Evolutionary conservation across 2,888 invertebrate genomes (phyloP), one percentile per base, ranked within the genome.

Genomic region (Emmelina monodactyla): DNA sequence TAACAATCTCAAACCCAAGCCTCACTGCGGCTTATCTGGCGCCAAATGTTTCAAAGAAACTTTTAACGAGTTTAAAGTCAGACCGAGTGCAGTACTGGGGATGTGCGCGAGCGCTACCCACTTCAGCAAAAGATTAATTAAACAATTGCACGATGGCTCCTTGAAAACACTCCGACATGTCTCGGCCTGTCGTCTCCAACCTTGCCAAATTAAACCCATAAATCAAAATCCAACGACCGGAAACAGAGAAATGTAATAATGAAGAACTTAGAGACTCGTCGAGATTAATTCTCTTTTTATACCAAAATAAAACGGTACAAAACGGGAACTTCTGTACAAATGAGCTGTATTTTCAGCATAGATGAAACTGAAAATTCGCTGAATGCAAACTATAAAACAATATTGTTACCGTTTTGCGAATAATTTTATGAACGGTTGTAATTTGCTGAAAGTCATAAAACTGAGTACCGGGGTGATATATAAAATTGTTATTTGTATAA

Each of bases 21-120:
- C 72, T 64, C 63, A 71, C 67, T 71, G 75, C 58, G 76, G 76
- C 78, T 78, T 78, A 78, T 78, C 78, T 73, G 67, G 71, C 75
- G 75, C 75, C 78, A 76, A 78, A 79, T 79, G 78, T 78, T 70
- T 63, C 76, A 65, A 75, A 71, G 73, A 65, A 79, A 78, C 75
- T 79, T 79, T 76, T 78, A 79, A 79, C 78, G 76, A 78, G 78
- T 79, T 78, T 71, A 76, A 76, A 78, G 75, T 76, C 73, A 66
- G 62, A 58, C 68, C 66, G 58, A 76, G 73, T 73, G 72, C 72
- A 76, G 66, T 78, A 75, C 73, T 72, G 67, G 48, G 50, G 37
- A 33, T 44, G 45, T 48, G 55, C 47, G 48, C 47, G 53, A 65
- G 60, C 65, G 66, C 62, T 67, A 62, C 62, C 11, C 66, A 65